Conservation (phyloP, 2,888 invertebrate genomes). For the Heteromurus nitidus region DNA sequence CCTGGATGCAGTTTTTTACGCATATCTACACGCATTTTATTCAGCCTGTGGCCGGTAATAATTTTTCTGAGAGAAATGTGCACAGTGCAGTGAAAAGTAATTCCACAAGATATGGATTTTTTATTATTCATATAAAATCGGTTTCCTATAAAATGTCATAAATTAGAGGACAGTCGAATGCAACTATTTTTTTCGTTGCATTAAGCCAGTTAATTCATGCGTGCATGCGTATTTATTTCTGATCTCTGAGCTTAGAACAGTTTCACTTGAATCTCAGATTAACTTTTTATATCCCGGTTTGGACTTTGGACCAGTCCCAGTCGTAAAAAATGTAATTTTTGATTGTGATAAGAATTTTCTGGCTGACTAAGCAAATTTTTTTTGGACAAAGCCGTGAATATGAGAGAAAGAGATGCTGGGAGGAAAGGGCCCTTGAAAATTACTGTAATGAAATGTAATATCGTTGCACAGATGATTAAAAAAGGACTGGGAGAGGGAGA, state of each 20-base stretch:
- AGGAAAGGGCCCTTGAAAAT: no score
- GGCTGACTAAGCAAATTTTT: slow-evolving; percentile 1
- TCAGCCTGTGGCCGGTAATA: no score
- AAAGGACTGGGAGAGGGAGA: not conserved
- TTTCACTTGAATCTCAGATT: no score
- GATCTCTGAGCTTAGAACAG: not conserved
- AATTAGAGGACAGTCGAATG: not conserved
- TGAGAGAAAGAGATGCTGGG: no score
- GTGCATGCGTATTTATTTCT: not conserved
- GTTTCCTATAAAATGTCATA: slow-evolving; percentile 16
- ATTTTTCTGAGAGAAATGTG: no score
- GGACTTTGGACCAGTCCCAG: no score
- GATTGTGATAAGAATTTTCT: slow-evolving; percentile 12
- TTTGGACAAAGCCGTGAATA: not conserved
- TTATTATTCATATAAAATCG: slow-evolving; percentile 7
- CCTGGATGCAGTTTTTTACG: not conserved
- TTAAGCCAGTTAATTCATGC: slow-evolving; percentile 22
- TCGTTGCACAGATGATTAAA: not conserved
- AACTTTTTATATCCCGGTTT: no score
- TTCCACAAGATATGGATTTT: no score
- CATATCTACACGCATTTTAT: not conserved
- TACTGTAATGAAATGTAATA: not conserved
- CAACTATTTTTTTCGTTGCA: not conserved
- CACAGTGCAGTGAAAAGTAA: no score
- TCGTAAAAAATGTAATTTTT: not conserved